These are phyloP conservation scores for Chascanopsetta lugubris DNA, from an alignment of 2,113 vertebrate species.

Conservation along the genomic window DNA sequence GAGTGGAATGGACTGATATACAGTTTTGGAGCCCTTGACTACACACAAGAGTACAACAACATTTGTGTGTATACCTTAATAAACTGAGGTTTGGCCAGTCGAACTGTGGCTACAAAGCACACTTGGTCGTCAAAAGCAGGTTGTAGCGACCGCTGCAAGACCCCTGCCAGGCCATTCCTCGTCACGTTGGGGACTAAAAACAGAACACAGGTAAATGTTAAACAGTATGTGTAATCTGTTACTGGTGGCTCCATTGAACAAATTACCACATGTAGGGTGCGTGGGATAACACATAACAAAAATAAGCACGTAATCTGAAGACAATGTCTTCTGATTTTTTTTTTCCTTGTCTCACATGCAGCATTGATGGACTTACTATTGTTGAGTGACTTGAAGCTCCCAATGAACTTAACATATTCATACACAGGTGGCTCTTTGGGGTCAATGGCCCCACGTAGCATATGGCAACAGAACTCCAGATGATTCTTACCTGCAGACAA, in stretches of 20 bases:
- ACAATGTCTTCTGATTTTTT: too few species aligned
- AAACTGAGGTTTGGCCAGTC: slow-evolving; percentile 97
- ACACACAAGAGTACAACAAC: too few species aligned
- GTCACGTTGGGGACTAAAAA: slow-evolving; percentile 87
- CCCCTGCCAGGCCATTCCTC: slow-evolving; percentile 94
- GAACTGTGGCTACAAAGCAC: slow-evolving; percentile 97
- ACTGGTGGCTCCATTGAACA: background rate
- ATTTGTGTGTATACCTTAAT: slow-evolving; percentile 87
- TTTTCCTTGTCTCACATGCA: too few species aligned
- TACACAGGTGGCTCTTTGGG: slow-evolving; percentile 94
- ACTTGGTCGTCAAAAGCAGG: slow-evolving; percentile 92
- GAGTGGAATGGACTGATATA: too few species aligned
- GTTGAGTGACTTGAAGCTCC: slow-evolving; percentile 97
- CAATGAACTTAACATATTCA: slow-evolving; percentile 98
- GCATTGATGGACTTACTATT: slow-evolving; percentile 80
- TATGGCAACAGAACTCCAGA: slow-evolving; percentile 98
- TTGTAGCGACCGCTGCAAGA: slow-evolving; percentile 90
- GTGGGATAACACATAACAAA: background rate
- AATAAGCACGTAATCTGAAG: too few species aligned
- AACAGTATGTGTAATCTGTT: background rate
- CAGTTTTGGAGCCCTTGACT: too few species aligned
- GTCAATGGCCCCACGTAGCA: slow-evolving; percentile 96
- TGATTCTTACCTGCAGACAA: slow-evolving; percentile 92
- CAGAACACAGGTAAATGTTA: background rate
- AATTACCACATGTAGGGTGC: too few species aligned